Evolutionary conservation across 2,113 vertebrate genomes (phyloP), one percentile per base, ranked within the genome.

Genomic region (Hippocampus mohnikei): DNA sequence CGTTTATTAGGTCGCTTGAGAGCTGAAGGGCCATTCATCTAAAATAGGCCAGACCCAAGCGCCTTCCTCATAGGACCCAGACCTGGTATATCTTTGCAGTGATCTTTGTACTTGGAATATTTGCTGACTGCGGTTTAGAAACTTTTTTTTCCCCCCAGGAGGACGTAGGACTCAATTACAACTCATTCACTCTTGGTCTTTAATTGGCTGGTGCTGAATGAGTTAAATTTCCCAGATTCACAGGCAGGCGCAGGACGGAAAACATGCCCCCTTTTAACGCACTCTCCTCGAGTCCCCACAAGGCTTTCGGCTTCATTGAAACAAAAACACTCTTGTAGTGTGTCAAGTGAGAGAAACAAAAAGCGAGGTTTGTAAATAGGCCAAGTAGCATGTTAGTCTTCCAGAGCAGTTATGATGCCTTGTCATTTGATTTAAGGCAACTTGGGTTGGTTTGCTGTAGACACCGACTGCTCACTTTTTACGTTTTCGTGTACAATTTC

Each of bases 21-120:
- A 55, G 52, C 52, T 55, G 21, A 53, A 21, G 52, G 23, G 23
- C 8, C 58, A 3, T 33, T 29, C 58, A 29, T 86, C 27, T 55
- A 12, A 13, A 20, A 48, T 21, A 21, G 69, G 50, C 20, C 50
- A 52, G 50, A 52, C 50, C 50, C 37, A 42, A 5, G 23, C 15
- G n/a, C 25, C 55, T 46, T 18, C 16, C 16, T 1, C 15, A 16
- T 5, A 18, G 46, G 46, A 48, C 46, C 46, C 50, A 52, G 3
- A n/a, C 52, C 20, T 20, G 15, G 16, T 18, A 20, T 18, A 20
- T 50, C 18, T 18, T 18, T 16, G 46, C 46, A 50, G 46, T 18
- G 12, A 16, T 48, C 15, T 16, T 48, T 48, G 12, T 48, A 16
- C 41, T 42, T 48, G 46, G 8, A 53, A n/a, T 53, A 53, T n/a